Base-by-base conservation (phyloP, 1,140 invertebrate genomes). In the Bombus pyrosoma region DNA sequence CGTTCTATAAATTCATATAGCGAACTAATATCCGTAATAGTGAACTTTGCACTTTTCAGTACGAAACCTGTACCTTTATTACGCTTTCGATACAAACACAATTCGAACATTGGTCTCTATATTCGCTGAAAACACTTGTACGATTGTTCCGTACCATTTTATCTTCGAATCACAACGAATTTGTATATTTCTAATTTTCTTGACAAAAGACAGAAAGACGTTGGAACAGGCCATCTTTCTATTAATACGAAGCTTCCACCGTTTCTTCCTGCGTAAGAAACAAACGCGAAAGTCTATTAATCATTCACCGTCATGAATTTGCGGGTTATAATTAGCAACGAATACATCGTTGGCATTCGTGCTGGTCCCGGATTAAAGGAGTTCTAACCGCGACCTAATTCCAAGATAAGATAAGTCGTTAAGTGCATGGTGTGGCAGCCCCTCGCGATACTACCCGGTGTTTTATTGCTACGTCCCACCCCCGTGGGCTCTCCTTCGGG, bases 341-440 rank as follows among this genome's bases (percentile, higher is more conserved):
- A 39, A 53, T 43, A 47, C 64, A 66, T 28, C 10, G 76, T 83
- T 68, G 85, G 87, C 82, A 84, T 80, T 79, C 81, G 86, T 88
- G 81, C 47, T 64, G 37, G 75, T 75, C 47, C 68, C 25, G 86
- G 80, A 86, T 90, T 86, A 90, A 90, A 80, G 87, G 84, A 79
- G 87, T 75, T 85, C 89, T 89, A 92, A 93, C 89, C 87, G 89
- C 93, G 91, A 93, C 92, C 92, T 92, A 93, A 93, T 93, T 93
- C 92, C 86, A 83, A 91, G 93, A 93, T 93, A 93, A 93, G 92
- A 93, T 93, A 93, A 93, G 91, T 92, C 92, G 91, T 93, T 92
- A 93, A 93, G 90, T 93, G 91, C 92, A 91, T 37, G 90, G 86
- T 86, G 92, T 86, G 89, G 88, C 91, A 84, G 83, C 87, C 87